Percentiles rank a stretch among this genome's conserved stretches.
These are phyloP conservation scores for Sarcophaga caerulescens DNA, from an alignment of 2,888 invertebrate species.

Conservation along the genomic window DNA sequence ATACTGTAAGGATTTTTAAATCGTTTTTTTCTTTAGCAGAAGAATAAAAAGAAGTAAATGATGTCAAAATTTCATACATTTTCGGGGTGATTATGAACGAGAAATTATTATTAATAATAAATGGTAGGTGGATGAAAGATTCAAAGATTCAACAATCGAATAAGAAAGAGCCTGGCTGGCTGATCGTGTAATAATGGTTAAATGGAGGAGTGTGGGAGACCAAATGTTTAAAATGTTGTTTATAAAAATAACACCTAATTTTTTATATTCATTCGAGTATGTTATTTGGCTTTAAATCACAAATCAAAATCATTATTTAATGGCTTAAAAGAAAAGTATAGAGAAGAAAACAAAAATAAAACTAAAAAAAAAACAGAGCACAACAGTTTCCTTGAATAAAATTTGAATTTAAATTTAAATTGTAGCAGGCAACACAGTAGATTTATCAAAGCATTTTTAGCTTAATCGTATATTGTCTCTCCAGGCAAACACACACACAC, in stretches of 20 bases:
- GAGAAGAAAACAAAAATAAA: too few relatives aligned
- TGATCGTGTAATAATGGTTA: background rate
- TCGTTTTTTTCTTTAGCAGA: background rate
- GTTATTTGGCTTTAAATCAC: constrained; percentile 1
- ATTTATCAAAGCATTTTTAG: constrained; percentile 28
- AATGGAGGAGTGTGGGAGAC: background rate
- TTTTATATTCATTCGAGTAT: background rate
- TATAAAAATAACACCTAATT: constrained; percentile 45
- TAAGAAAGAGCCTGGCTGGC: background rate
- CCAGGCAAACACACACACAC: constrained; percentile 30
- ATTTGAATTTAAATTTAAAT: constrained; percentile 31
- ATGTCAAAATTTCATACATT: constrained; percentile 59
- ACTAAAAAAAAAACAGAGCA: background rate
- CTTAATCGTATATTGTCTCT: background rate
- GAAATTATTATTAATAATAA: constrained; percentile 53
- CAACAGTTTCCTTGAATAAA: constrained; percentile 40
- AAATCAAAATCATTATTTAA: constrained; percentile 22
- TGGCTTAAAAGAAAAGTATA: background rate
- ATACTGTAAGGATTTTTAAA: background rate
- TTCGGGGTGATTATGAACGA: constrained; percentile 48
- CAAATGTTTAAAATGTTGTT: constrained; percentile 9
- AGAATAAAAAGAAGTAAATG: constrained; percentile 46
- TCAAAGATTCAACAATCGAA: background rate
- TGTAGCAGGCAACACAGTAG: background rate
- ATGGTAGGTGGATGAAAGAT: constrained; percentile 35